Evolutionary conservation across 1,140 invertebrate genomes (phyloP), one percentile per base, ranked within the genome.

Genomic region (Drosophila santomea): DNA sequence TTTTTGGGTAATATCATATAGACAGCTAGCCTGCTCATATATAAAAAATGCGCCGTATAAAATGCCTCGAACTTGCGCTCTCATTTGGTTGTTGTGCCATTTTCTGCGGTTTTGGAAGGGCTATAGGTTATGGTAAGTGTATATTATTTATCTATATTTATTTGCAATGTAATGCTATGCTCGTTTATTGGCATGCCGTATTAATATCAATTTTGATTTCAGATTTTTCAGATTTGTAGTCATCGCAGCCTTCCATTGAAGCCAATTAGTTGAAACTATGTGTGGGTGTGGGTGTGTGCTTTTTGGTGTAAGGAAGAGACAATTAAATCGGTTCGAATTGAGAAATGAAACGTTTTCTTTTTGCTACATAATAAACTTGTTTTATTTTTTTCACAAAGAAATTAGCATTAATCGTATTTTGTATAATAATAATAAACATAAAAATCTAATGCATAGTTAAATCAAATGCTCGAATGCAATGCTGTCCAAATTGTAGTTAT

Each of bases 401-500:
- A 89, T 88, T 80, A 88, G 84, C 80, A 56, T 88, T 88, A 89
- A 88, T 77, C 72, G 73, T 88, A 83, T 77, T 81, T 59, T 76
- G 66, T 89, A 80, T 79, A 67, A 69, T 71, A 57, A 64, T 68
- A 89, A 89, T 88, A 88, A 88, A 88, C 84, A 89, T 84, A 88
- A 89, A 73, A 89, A 60, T 74, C 77, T 78, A 82, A 85, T 88
- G 75, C 71, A 76, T 89, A 88, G 67, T 68, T 85, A 85, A 86
- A 86, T 82, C 64, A 86, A 88, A 88, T 88, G 83, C 83, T 89
- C 83, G 83, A 86, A 88, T 86, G 78, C 69, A 86, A 88, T 86
- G 78, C 69, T 81, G 50, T 71, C 66, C 57, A 71, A 73, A 68
- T 82, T 81, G 64, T 73, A 51, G 47, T 78, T 54, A 54, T 66